Evolutionary conservation across 2,888 invertebrate species (phyloP).

Genomic region (Thera obeliscata): DNA sequence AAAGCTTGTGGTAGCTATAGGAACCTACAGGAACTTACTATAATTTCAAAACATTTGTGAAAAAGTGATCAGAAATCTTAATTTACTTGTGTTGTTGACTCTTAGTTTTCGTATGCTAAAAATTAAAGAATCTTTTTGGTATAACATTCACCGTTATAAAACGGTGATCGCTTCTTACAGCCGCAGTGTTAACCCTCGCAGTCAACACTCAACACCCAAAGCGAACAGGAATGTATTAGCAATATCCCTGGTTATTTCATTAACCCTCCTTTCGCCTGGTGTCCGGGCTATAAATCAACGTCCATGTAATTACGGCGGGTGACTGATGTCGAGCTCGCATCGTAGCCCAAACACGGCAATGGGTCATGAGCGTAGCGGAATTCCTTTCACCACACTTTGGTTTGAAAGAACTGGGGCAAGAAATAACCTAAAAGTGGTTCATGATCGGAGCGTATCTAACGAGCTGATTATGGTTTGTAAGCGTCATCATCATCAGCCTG

Average conservation of each 20-base stretch:
- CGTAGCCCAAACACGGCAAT: conserved; percentile 34
- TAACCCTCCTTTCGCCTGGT: conserved; percentile 50
- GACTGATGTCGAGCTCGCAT: conserved; percentile 42
- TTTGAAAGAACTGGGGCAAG: no score
- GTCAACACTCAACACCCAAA: conserved; percentile 25
- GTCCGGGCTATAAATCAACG: conserved; percentile 56
- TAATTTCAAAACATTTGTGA: no score
- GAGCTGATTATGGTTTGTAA: no score
- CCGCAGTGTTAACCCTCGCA: neutral
- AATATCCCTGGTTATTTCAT: conserved; percentile 48
- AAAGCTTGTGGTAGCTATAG: no score
- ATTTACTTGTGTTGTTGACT: no score
- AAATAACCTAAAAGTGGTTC: neutral
- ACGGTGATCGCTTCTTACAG: neutral
- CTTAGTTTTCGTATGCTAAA: no score
- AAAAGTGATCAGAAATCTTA: no score
- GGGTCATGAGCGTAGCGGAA: conserved; percentile 7
- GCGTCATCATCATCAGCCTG: no score
- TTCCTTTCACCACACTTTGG: no score
- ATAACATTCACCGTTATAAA: neutral
- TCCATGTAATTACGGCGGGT: conserved; percentile 50
- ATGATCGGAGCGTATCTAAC: neutral
- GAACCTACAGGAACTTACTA: no score
- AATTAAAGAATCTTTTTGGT: no score
- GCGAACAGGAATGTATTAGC: conserved; percentile 43